Conservation (phyloP, 2,113 vertebrate species). For the Sphyrna mokarran region DNA sequence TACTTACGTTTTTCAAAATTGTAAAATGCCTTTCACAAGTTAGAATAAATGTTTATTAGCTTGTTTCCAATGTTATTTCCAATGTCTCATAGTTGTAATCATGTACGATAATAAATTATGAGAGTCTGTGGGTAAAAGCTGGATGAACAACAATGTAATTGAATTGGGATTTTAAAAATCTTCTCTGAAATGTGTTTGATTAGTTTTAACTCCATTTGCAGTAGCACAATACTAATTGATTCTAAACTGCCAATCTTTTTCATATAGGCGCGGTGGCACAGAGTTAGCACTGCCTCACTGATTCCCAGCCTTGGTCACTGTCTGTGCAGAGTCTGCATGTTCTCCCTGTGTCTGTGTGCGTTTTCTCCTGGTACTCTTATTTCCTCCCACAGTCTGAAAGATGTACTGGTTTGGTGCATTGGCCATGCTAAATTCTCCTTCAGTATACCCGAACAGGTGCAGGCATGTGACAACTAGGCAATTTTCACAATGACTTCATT, state of each 20-base stretch:
- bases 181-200: not conserved
- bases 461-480: too few species aligned
- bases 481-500: too few species aligned
- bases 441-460: too few species aligned
- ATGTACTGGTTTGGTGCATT: too few species aligned
- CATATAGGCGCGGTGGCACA: too few species aligned
- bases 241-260: not conserved
- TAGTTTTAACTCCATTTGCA: not conserved
- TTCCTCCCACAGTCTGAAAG: too few species aligned
- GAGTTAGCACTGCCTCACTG: too few species aligned
- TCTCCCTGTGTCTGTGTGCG: too few species aligned
- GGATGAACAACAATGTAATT: not conserved
- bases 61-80: not conserved
- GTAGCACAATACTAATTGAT: not conserved
- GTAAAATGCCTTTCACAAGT: not conserved
- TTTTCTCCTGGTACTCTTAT: too few species aligned
- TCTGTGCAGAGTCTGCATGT: too few species aligned
- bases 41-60: not conserved
- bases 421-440: too few species aligned
- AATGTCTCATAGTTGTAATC: not conserved
- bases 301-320: too few species aligned
- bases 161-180: not conserved
- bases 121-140: not conserved
- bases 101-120: not conserved
- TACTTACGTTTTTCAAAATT: not conserved